Evolutionary conservation across 2,888 invertebrate species (phyloP), one percentile per base, ranked within the genome.

Genomic region (Pristionchus fissidentatus): DNA sequence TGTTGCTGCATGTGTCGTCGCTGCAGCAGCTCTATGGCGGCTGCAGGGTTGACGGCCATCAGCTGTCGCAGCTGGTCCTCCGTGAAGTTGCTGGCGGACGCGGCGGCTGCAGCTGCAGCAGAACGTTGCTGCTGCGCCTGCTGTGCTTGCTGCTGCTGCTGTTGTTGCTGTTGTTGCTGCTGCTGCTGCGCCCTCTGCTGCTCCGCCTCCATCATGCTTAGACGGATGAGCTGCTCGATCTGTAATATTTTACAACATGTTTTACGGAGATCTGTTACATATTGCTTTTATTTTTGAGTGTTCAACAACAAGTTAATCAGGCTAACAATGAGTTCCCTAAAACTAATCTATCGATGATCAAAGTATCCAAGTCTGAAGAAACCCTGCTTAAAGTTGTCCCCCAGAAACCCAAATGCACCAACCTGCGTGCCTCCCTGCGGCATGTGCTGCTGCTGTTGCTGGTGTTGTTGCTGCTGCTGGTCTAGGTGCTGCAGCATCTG

Each of bases 61-160:
- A 83, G 29, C 38, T 84, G 78, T 22, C 78, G 78, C n/a, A 52
- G 38, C 55, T 78, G 78, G 7, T 32, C 55, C 8, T 78, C 78
- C 15, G 19, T 55, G 78, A 35, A 19, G 38, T 43, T 73, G 62
- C 62, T 60, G 62, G 73, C 29, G 19, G 43, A 10, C 49, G 70
- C 66, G 79, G 32, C 62, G 29, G 52, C 29, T 52, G 62, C 62
- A 62, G 62, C 62, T 19, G 49, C 49, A 13, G 49, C 19, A n/a
- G n/a, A n/a, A n/a, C n/a, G n/a, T n/a, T n/a, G n/a, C n/a, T n/a
- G n/a, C 35, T 83, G 83, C 35, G 81, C 81, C 41, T 86, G 86
- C 7, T 85, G 84, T 46, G 57, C 77, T 60, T 85, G 85, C 43
- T 82, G 77, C 66, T 83, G 84, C 66, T 85, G 85, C 66, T 84